Conservation (phyloP, 2,797 vertebrate genomes). For the Xyrichtys novacula region DNA sequence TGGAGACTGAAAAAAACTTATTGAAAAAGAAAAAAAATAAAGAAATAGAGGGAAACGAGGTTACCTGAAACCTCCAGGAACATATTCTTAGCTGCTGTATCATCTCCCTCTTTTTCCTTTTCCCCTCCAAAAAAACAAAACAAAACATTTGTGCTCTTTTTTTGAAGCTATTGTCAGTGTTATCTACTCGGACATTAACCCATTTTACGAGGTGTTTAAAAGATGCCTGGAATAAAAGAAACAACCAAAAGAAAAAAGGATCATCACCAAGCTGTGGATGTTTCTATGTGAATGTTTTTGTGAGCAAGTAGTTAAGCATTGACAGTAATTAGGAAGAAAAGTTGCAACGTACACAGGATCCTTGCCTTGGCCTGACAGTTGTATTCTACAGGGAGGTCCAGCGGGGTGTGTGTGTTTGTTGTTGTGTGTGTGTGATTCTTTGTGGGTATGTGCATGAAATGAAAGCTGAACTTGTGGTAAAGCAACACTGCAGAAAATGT, state of each 20-base stretch:
- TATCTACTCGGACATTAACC: no score
- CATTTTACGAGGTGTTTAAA: no score
- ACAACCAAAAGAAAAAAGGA: background rate
- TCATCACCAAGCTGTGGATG: background rate
- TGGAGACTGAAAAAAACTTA: constrained; percentile 33
- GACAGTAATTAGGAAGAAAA: constrained; percentile 76
- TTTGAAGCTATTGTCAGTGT: background rate
- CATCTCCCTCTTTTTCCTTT: background rate
- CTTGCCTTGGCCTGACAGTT: constrained; percentile 65
- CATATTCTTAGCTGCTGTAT: background rate
- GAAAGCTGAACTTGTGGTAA: constrained; percentile 22
- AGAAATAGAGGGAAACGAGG: constrained; percentile 2
- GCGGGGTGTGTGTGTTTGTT: constrained; percentile 33
- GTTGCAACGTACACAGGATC: constrained; percentile 70
- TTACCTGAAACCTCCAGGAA: background rate
- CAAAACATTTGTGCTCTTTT: background rate
- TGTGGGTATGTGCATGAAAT: constrained; percentile 16
- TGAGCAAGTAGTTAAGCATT: constrained; percentile 22
- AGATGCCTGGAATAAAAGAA: background rate
- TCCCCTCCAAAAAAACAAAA: no score
- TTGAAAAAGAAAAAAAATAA: constrained; percentile 27
- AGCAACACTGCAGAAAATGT: constrained; percentile 29
- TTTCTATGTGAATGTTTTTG: constrained; percentile 12
- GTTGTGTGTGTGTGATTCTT: background rate
- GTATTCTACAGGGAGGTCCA: constrained; percentile 64